These are phyloP conservation scores for Drosophila neonasuta DNA, from an alignment of 2,888 invertebrate species.

Conservation along the genomic window DNA sequence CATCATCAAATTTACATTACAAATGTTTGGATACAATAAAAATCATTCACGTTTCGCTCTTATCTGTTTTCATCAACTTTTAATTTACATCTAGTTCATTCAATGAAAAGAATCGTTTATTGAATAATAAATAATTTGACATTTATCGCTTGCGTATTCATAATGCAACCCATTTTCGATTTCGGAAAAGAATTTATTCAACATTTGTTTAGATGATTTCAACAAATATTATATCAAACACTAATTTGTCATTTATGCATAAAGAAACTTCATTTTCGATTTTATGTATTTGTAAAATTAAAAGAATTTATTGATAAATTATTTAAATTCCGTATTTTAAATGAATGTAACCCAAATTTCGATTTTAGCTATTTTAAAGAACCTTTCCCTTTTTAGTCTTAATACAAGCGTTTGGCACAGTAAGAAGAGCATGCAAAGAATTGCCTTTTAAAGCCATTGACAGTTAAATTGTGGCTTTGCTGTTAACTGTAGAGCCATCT, in stretches of 20 bases:
- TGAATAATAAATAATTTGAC: background rate
- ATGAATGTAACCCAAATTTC: background rate
- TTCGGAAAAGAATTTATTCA: too few relatives aligned
- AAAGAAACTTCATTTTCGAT: too few relatives aligned
- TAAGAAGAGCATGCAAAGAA: background rate
- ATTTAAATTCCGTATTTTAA: background rate
- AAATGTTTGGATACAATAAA: background rate
- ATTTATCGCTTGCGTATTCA: background rate
- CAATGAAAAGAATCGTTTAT: too few relatives aligned
- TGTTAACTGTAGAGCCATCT: slow-evolving; percentile 13
- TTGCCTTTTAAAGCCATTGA: background rate
- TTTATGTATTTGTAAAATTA: too few relatives aligned
- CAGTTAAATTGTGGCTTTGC: background rate
- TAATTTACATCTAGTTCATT: background rate
- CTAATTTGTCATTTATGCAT: too few relatives aligned
- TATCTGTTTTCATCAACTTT: background rate
- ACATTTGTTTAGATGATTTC: too few relatives aligned
- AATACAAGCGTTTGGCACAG: background rate
- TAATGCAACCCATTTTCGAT: background rate
- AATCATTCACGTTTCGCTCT: background rate
- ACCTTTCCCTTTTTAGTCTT: background rate
- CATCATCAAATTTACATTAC: too few relatives aligned
- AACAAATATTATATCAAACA: too few relatives aligned
- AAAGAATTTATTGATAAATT: background rate
- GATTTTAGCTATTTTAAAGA: background rate